Base-by-base conservation (phyloP, 2,797 vertebrate genomes). In the Luscinia luscinia region DNA sequence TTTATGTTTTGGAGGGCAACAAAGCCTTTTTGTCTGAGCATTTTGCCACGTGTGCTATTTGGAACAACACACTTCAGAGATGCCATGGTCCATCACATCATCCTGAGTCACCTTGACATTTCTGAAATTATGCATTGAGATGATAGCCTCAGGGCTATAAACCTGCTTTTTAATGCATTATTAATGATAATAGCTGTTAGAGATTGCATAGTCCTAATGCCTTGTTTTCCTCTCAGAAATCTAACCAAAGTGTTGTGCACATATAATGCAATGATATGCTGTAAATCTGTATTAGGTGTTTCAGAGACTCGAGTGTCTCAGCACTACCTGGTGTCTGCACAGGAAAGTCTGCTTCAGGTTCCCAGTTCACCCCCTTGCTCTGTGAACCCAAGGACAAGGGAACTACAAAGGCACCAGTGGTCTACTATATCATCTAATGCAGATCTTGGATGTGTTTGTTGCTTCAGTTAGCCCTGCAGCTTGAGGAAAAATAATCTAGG, bases 91-190 rank as follows among this genome's bases (percentile, higher is more conserved):
- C 66, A 81, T 94, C 93, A 82, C 11, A 23, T 94, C 89, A 95
- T 69, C 41, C 80, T 86, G 76, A 94, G 45, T 95, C 91, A 96
- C 93, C 93, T 93, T 94, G 93, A 84, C 83, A 79, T 96, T 96
- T 95, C 76, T 82, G 79, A 96, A 74, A 93, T 88, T 92, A 94
- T 82, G 89, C 74, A 86, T 74, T 61, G 67, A 93, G 32, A 93
- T 70, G 52, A 90, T 89, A 90, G 94, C 94, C 95, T 88, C 28
- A 8, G 77, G 95, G 89, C 82, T 92, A 87, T 88, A 96, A 93
- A 86, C 85, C 83, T 86, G 52, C 79, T 91, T 86, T 95, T 91
- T 57, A 81, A 92, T 95, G 54, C 59, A 88, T 96, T 91, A 90
- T 90, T 94, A 95, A 96, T 77, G 69, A 82, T 79, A 94, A 84